Base-by-base conservation (phyloP, 1,140 invertebrate species). In the Drosophila asahinai region DNA sequence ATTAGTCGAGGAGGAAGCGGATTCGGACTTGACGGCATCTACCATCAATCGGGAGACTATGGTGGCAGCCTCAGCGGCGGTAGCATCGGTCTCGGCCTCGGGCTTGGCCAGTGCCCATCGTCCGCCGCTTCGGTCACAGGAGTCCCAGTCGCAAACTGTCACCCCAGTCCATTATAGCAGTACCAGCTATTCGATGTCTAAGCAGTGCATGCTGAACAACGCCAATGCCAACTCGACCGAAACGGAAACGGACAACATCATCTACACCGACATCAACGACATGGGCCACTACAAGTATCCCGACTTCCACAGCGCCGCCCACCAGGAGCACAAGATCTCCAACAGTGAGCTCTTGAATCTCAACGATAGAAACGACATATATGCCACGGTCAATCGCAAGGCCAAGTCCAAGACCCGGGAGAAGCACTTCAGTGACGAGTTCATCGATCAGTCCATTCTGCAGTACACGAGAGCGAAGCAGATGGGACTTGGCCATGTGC, bases 151-250 rank as follows among this genome's bases (percentile, higher is more conserved):
- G 58, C 92, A 92, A 82, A 83, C 84, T 93, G 91, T 74, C 92
- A 93, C 87, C 68, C 92, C 87, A 93, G 83, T 89, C 81, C 92
- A 92, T 93, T 93, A 93, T 93, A 93, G 92, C 92, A 93, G 84
- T 93, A 93, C 92, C 73, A 93, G 74, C 74, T 93, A 92, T 93
- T 93, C 91, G 92, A 93, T 92, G 92, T 93, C 92, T 93, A 93
- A 93, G 70, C 92, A 93, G 80, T 91, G 84, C 77, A 92, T 93
- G 87, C 79, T 93, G 22, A 93, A 93, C 67, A 93, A 91, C 70
- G 92, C 83, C 40, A 93, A 92, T 68, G 92, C 83, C 68, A 92
- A 91, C 79, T 92, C 91, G 48, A 92, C 92, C 22, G 89, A 92
- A 89, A 91, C 92, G 25, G 92, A 93, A 70, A 91, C 89, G 43